Evolutionary conservation across 2,113 vertebrate species (phyloP).

Genomic region (Protobothrops mucrosquamatus): DNA sequence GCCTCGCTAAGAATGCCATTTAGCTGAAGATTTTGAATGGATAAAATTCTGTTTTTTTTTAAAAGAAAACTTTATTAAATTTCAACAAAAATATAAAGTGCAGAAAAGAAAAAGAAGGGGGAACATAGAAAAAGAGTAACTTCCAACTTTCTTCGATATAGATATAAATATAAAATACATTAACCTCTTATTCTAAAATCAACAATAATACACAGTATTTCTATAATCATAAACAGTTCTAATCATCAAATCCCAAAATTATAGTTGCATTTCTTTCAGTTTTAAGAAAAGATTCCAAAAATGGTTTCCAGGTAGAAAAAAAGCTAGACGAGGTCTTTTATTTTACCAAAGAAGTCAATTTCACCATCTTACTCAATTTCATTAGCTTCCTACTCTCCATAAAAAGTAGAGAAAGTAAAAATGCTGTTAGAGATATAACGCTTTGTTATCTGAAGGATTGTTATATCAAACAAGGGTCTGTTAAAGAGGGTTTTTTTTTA

Average conservation of each 20-base stretch:
- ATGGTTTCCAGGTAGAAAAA: not conserved
- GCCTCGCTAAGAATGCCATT: not conserved
- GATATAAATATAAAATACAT: not conserved
- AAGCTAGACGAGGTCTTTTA: not conserved
- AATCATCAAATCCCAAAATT: not conserved
- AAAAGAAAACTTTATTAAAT: not conserved
- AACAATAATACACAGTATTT: not conserved
- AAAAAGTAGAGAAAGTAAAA: conserved; percentile 1
- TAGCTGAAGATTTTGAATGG: not conserved
- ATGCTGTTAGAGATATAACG: not conserved
- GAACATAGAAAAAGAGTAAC: not conserved
- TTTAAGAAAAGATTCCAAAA: not conserved
- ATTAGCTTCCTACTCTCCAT: not conserved
- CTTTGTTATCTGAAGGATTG: not conserved
- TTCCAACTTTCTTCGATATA: not conserved
- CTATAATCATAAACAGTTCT: not conserved
- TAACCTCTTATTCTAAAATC: not conserved
- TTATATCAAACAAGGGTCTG: not conserved
- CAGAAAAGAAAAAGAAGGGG: not conserved
- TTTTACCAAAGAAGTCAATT: not conserved
- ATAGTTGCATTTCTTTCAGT: not conserved
- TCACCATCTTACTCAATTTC: not conserved
- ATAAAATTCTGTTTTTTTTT: not conserved
- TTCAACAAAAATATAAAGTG: not conserved
- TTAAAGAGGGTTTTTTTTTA: not conserved